phyloP scores from a whole-genome alignment of 1,140 invertebrate genomes.

The Ectropis grisescens region DNA sequence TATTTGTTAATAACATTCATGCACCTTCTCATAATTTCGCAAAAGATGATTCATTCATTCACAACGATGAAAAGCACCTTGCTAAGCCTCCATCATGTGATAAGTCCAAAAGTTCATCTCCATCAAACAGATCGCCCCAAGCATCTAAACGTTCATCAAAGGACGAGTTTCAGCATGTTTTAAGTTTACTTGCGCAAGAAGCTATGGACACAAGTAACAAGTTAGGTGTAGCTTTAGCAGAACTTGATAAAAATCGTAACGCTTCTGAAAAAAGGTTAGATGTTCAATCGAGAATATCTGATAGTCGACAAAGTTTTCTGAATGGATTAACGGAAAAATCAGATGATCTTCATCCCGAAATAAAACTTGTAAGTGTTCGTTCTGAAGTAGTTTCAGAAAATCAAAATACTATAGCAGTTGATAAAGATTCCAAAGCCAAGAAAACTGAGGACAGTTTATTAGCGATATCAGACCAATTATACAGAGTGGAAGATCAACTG shows the following conservation, averaged over 20 bases:
- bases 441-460: constrained; percentile 65
- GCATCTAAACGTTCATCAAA: constrained; percentile 57
- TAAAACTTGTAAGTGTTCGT: constrained; percentile 19
- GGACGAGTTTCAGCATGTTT: constrained; percentile 70
- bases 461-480: constrained; percentile 60
- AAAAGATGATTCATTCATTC: constrained; percentile 66
- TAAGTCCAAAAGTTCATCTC: constrained; percentile 64
- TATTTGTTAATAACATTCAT: constrained; percentile 57
- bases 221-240: constrained; percentile 61
- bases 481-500: constrained; percentile 62
- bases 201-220: constrained; percentile 70
- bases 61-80: constrained; percentile 56
- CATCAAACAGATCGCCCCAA: constrained; percentile 60
- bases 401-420: constrained; percentile 5
- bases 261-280: constrained; percentile 42
- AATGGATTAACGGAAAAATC: constrained; percentile 37
- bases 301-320: constrained; percentile 45
- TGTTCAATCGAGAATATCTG: constrained; percentile 41
- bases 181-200: constrained; percentile 72
- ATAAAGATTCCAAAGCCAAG: constrained; percentile 32
- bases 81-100: constrained; percentile 62
- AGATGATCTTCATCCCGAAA: constrained; percentile 18
- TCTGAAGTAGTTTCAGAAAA: constrained; percentile 17
- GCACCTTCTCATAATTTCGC: constrained; percentile 50
- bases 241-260: constrained; percentile 62